Evolutionary conservation across 2,888 invertebrate species (phyloP).

Genomic region (Callinectes sapidus): DNA sequence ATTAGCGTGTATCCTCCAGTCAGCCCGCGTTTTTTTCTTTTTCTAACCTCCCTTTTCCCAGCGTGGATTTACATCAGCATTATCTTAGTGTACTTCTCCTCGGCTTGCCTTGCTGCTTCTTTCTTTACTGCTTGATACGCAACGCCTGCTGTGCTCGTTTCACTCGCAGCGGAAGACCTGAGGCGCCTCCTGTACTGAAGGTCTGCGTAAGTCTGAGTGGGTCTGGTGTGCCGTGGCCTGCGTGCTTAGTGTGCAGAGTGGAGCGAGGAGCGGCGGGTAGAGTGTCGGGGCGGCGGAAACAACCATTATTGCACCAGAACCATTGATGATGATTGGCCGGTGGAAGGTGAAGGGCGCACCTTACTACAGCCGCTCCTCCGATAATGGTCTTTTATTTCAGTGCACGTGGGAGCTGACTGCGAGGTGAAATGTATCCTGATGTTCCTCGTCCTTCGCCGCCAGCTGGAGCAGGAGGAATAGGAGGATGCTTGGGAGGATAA

Average conservation of each 20-base stretch:
- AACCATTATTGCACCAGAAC: not conserved
- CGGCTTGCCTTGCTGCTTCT: not conserved
- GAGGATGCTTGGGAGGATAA: not conserved
- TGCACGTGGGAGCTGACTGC: not conserved
- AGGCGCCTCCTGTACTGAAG: not conserved
- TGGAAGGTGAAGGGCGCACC: not conserved
- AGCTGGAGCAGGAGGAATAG: not conserved
- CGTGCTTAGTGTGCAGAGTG: not conserved
- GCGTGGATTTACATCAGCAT: not conserved
- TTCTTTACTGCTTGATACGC: not conserved
- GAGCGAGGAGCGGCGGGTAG: not conserved
- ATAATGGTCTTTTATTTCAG: not conserved
- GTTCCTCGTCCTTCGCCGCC: not conserved
- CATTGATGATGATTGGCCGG: not conserved
- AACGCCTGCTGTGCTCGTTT: not conserved
- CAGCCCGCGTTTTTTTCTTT: not conserved
- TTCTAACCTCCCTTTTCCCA: not conserved
- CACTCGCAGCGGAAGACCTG: not conserved
- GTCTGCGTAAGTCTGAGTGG: not conserved
- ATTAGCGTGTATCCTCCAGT: not conserved
- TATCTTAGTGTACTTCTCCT: not conserved
- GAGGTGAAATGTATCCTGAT: not conserved
- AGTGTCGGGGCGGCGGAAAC: slow-evolving; percentile 18
- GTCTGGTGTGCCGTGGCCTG: not conserved
- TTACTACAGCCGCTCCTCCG: not conserved